phyloP scores from a whole-genome alignment of 2,888 invertebrate species.

The Gortyna flavago region DNA sequence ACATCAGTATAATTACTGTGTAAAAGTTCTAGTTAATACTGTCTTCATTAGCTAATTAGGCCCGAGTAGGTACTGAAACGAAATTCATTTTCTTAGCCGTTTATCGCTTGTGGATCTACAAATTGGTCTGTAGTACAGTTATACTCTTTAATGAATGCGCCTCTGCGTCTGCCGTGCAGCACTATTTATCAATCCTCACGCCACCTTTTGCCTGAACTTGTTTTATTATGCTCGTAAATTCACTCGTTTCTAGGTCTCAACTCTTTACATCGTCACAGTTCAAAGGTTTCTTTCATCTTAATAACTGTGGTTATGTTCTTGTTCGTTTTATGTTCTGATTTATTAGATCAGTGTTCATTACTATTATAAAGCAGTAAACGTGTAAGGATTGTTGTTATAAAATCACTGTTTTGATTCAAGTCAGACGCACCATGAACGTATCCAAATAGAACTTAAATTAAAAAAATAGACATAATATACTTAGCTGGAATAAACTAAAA shows the following conservation, averaged over 20 bases:
- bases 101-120: conserved; percentile 51
- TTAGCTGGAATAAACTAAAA: neutral
- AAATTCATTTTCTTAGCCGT: conserved; percentile 42
- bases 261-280: conserved; percentile 50
- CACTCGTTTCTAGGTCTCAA: conserved; percentile 52
- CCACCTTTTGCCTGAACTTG: conserved; percentile 53
- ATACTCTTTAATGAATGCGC: conserved; percentile 60
- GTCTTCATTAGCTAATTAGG: conserved; percentile 55
- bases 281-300: conserved; percentile 48
- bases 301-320: conserved; percentile 30
- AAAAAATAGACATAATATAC: neutral
- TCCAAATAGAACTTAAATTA: neutral
- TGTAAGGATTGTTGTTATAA: neutral
- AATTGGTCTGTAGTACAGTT: conserved; percentile 52
- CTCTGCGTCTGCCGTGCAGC: conserved; percentile 60
- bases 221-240: conserved; percentile 61
- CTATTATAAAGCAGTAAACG: neutral
- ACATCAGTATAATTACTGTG: conserved; percentile 18
- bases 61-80: conserved; percentile 16
- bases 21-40: conserved; percentile 21
- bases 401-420: neutral
- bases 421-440: neutral
- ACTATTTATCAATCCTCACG: conserved; percentile 65
- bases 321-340: conserved; percentile 40
- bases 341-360: conserved; percentile 15